Evolutionary conservation across 2,113 vertebrate genomes (phyloP), one percentile per base, ranked within the genome.

Genomic region (Pachypanchax playfairii): DNA sequence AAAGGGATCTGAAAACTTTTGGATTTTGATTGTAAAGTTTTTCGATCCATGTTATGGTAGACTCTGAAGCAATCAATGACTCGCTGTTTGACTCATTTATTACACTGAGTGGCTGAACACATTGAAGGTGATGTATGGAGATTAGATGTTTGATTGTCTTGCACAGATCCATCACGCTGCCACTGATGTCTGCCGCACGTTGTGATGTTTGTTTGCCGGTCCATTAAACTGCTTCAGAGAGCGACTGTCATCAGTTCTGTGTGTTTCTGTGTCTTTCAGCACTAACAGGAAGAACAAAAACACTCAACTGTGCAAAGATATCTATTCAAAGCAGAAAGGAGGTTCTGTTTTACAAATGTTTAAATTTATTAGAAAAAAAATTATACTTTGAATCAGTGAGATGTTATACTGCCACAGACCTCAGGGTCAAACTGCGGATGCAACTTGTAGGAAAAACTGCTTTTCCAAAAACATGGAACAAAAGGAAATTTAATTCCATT

Each of bases 191-290:
- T 3, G 28, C 10, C 6, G 31, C n/a, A 11, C 1, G 22, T 6
- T 25, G 25, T 44, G 39, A 56, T 72, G 55, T 72, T 75, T 73
- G 61, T 64, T 71, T 68, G 35, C 36, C n/a, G 66, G 21, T 42
- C 63, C 77, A 72, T 84, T 80, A 84, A 72, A 68, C 49, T 14
- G 2, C 22, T 7, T 26, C 8, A 4, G 3, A 51, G 31, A 51
- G 21, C 6, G 21, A 48, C n/a, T 9, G 63, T 67, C 59, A 70
- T 80, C 75, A 55, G 29, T 13, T 35, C 48, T 52, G 25, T 13
- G 25, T 29, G 28, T 65, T 52, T 52, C 7, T 61, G 35, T 68
- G 53, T 56, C 31, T 22, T 36, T 17, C n/a, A 41, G 41, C 53
- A 31, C 28, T n/a, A 31, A 25, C 14, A 39, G 33, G 51, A 20